Conservation (phyloP, 2,888 invertebrate species). For the Lycophotia porphyrea region DNA sequence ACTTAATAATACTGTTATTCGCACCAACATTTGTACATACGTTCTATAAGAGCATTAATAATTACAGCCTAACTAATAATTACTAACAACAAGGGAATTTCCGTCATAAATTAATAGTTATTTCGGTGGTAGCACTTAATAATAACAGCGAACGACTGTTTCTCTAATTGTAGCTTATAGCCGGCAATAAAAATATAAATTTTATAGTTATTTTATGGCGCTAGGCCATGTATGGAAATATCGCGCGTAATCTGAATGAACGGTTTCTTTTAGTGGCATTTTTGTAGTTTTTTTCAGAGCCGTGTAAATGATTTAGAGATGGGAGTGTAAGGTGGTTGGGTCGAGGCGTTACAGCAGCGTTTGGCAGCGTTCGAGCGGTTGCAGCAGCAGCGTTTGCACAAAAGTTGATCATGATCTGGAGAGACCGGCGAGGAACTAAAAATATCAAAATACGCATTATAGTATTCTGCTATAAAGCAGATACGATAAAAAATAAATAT, state of each 20-base stretch:
- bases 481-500: too few relatives aligned
- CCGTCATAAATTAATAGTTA: conserved; percentile 59
- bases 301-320: conserved; percentile 46
- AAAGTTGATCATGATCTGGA: too few relatives aligned
- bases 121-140: conserved; percentile 51
- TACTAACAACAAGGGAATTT: conserved; percentile 41
- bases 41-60: conserved; percentile 20
- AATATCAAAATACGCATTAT: too few relatives aligned
- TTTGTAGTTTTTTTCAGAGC: conserved; percentile 55
- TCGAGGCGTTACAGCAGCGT: background rate
- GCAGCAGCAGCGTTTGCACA: too few relatives aligned
- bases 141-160: conserved; percentile 53
- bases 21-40: background rate
- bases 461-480: too few relatives aligned
- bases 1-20: too few relatives aligned
- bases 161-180: conserved; percentile 54
- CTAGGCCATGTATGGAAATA: conserved; percentile 62
- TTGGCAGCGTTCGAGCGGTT: too few relatives aligned
- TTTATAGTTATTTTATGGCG: conserved; percentile 61
- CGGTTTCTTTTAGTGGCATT: conserved; percentile 63
- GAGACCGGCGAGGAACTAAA: too few relatives aligned
- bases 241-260: conserved; percentile 70
- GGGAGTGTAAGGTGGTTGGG: background rate
- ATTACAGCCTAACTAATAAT: conserved; percentile 25
- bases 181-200: conserved; percentile 43